These are phyloP conservation scores for Cephus runcator DNA, from an alignment of 2,888 invertebrate species.

Conservation along the genomic window DNA sequence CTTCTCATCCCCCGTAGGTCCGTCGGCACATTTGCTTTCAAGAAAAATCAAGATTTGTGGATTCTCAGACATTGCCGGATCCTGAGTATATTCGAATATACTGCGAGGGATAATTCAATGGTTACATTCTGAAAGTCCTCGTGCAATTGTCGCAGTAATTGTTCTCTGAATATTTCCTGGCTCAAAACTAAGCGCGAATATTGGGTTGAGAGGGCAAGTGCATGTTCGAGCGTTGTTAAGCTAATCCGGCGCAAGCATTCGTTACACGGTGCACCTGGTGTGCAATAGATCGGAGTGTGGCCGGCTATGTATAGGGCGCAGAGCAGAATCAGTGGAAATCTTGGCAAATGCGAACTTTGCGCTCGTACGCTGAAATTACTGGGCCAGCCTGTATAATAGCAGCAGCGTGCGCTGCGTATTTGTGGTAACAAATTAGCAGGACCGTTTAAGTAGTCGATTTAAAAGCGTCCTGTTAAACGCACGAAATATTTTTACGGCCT, in stretches of 20 bases:
- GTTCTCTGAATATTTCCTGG: background rate
- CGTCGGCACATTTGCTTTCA: background rate
- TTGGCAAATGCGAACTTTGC: conserved; percentile 32
- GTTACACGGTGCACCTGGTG: conserved; percentile 26
- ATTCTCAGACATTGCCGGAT: background rate
- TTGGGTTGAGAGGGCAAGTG: background rate
- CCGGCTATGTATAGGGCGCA: conserved; percentile 23
- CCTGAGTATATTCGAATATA: background rate
- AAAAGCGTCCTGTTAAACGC: background rate
- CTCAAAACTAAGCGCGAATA: background rate
- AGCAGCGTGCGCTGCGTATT: background rate
- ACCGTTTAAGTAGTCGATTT: conserved; percentile 6
- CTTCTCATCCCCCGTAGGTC: background rate
- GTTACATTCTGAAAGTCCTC: background rate
- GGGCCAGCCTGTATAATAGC: background rate
- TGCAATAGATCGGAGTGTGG: conserved; percentile 23
- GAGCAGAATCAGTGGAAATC: conserved; percentile 37
- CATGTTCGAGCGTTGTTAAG: background rate
- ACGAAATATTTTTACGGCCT: background rate
- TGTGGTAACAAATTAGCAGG: background rate
- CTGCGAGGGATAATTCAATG: background rate
- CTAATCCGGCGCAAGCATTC: background rate
- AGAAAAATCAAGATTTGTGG: background rate
- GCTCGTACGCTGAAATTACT: background rate
- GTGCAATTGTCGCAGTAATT: background rate